Evolutionary conservation across 2,888 invertebrate species (phyloP).

Genomic region (Nesidiocoris tenuis): DNA sequence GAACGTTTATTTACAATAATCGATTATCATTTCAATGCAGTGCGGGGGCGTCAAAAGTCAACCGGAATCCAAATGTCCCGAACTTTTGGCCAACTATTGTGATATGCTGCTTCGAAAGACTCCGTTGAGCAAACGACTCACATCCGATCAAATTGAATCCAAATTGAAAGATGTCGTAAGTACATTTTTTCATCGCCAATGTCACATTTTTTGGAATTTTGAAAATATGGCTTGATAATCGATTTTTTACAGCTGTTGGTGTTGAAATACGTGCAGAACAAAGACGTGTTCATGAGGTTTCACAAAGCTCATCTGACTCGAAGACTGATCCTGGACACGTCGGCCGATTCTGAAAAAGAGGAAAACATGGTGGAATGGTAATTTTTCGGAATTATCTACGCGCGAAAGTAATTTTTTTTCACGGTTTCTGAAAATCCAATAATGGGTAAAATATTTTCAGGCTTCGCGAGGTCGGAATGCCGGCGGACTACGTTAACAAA

Average conservation of each 20-base stretch:
- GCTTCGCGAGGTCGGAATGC: conserved; percentile 95
- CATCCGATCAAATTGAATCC: conserved; percentile 94
- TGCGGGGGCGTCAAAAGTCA: conserved; percentile 54
- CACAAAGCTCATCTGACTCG: conserved; percentile 97
- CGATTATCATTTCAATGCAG: conserved; percentile 42
- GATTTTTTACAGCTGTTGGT: conserved; percentile 77
- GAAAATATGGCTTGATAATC: too few relatives aligned
- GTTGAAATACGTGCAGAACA: conserved; percentile 97
- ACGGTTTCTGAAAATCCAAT: conserved; percentile 2
- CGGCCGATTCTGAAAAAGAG: conserved; percentile 98
- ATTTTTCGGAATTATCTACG: too few relatives aligned
- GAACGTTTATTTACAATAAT: background rate
- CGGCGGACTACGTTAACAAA: conserved; percentile 98
- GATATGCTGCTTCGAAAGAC: conserved; percentile 97
- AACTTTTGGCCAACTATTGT: conserved; percentile 98
- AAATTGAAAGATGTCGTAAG: conserved; percentile 85
- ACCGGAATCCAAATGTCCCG: conserved; percentile 98
- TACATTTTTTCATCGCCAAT: conserved; percentile 47
- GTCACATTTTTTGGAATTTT: too few relatives aligned
- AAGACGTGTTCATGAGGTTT: conserved; percentile 99
- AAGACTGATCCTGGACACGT: conserved; percentile 92
- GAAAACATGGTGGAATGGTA: conserved; percentile 98
- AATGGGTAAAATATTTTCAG: too few relatives aligned
- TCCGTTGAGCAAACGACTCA: conserved; percentile 91
- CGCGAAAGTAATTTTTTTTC: too few relatives aligned